phyloP scores from a whole-genome alignment of 2,888 invertebrate genomes.

The Melanostoma mellinum region DNA sequence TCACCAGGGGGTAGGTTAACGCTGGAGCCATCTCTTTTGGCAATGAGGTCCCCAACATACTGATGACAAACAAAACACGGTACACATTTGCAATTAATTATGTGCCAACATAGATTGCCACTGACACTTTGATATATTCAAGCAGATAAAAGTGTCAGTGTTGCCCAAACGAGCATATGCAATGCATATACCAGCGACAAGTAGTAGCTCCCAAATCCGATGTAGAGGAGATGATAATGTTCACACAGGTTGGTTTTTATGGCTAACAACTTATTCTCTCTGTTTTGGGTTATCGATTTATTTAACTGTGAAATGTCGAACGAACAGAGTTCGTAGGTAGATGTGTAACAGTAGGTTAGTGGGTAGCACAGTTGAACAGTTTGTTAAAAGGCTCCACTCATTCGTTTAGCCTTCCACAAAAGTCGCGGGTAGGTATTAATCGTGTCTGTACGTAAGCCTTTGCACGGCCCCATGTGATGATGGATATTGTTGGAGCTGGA shows the following conservation, averaged over 20 bases:
- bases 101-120: slow-evolving; percentile 52
- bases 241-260: slow-evolving; percentile 30
- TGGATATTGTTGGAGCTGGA: slow-evolving; percentile 62
- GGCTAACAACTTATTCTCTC: slow-evolving; percentile 49
- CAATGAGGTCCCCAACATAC: not conserved
- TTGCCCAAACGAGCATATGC: slow-evolving; percentile 27
- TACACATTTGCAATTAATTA: slow-evolving; percentile 65
- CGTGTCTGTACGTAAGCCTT: not conserved
- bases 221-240: slow-evolving; percentile 35
- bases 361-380: slow-evolving; percentile 56
- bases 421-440: not conserved
- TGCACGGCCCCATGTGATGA: slow-evolving; percentile 39
- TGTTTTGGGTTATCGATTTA: slow-evolving; percentile 53
- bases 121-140: slow-evolving; percentile 66
- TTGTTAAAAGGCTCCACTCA: slow-evolving; percentile 54
- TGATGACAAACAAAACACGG: slow-evolving; percentile 24
- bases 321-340: slow-evolving; percentile 49
- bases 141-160: slow-evolving; percentile 63
- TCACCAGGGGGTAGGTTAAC: not conserved
- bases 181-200: not conserved
- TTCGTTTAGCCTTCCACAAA: slow-evolving; percentile 59
- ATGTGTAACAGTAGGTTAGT: slow-evolving; percentile 68
- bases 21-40: slow-evolving; percentile 9
- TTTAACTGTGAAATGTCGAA: slow-evolving; percentile 63
- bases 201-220: slow-evolving; percentile 20